Base-by-base conservation (phyloP, 2,888 invertebrate genomes). In the Abrostola tripartita region DNA sequence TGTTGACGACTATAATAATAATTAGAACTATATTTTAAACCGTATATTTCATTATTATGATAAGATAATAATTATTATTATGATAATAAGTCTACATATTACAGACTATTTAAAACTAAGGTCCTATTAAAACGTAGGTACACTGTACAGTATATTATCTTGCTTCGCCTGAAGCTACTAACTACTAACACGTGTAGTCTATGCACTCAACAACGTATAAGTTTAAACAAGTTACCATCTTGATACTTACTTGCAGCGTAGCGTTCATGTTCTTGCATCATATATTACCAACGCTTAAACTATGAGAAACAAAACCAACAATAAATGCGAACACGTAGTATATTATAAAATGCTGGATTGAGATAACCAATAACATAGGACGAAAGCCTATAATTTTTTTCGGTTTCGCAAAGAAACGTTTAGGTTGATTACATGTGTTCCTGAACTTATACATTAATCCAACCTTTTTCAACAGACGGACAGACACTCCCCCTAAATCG, bases 401-500 rank as follows among this genome's bases (percentile, higher is more conserved):
- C 24, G 1, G 24, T 24, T 2, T 24, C 4, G 24, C 24, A n/a
- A 44, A 5, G 24, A 42, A 0, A 0, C 1, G 24, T 24, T 24
- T 24, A 24, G 24, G 24, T 4, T 24, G 4, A 24, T 24, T 2
- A 4, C 24, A 24, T 24, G 24, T 24, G 1, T 24, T 24, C 24
- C 24, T 24, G 4, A 24, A 24, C 24, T 24, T 4, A 2, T 4
- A 24, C 24, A 24, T 24, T 24, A 24, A 24, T 24, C 24, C 24
- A 24, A 24, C 24, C 24, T 52, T 11, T 5, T 47, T 11, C 44
- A 69, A 59, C 93, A 97, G 98, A 98, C 86, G 97, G 98, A 5
- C 97, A 97, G 90, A 95, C 96, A n/a, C 93, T 98, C 58, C 98
- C 98, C 6, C 96, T 98, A 71, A 98, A 98, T 91, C 96, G 98